Conservation (phyloP, 2,888 invertebrate genomes). For the Heteromurus nitidus region DNA sequence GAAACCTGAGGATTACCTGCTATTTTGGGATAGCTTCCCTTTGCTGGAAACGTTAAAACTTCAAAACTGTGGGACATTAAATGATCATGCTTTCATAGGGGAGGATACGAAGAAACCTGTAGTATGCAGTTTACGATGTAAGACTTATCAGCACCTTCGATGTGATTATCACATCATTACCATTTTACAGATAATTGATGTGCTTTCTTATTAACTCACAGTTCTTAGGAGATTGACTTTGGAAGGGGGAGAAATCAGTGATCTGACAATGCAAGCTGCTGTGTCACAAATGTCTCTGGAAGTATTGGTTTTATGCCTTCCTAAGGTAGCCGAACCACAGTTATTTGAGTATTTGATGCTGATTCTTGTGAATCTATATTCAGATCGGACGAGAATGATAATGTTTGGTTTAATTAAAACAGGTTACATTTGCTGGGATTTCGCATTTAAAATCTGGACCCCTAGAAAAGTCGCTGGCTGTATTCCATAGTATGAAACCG, state of each 20-base stretch:
- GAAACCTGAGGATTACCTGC: constrained; percentile 27
- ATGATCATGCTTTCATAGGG: constrained; percentile 22
- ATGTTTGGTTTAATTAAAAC: not conserved
- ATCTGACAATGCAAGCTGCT: not conserved
- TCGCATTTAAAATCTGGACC: not conserved
- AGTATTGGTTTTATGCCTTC: not conserved
- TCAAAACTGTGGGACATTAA: constrained; percentile 31
- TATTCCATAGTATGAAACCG: constrained; percentile 30
- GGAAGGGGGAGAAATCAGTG: constrained; percentile 19
- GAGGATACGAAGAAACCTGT: not conserved
- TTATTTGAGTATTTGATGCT: not conserved
- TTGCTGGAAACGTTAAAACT: constrained; percentile 1
- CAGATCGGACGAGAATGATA: not conserved
- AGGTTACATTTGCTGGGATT: constrained; percentile 13
- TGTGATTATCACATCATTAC: not conserved
- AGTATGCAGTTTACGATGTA: not conserved
- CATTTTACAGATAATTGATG: not conserved
- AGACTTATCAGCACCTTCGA: too few species aligned
- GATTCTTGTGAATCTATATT: not conserved
- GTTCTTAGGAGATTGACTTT: constrained; percentile 6
- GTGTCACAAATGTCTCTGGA: constrained; percentile 26
- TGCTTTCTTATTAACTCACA: constrained; percentile 4
- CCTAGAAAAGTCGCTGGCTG: not conserved
- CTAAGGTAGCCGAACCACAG: constrained; percentile 9
- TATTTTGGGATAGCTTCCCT: constrained; percentile 35